A percentile compares a stretch with the other conserved stretches of the same genome.
Evolutionary conservation across 1,140 invertebrate species (phyloP).

Genomic region (Aporrectodea caliginosa): DNA sequence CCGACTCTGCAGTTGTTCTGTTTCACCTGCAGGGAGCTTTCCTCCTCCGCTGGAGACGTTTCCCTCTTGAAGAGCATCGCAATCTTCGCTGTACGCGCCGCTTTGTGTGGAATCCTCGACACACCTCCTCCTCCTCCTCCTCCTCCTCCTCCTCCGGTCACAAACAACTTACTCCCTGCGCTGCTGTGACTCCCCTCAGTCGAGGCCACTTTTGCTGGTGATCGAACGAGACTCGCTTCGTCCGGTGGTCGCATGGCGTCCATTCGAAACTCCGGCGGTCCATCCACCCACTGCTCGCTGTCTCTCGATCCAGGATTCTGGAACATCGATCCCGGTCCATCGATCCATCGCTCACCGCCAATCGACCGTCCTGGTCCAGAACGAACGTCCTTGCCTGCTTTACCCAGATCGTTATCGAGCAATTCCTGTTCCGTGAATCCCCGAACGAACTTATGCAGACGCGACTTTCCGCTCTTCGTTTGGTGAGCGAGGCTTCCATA

Average conservation of each 20-base stretch:
- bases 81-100: neutral
- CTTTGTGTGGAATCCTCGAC: neutral
- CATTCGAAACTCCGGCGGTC: constrained; percentile 13
- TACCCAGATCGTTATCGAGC: neutral
- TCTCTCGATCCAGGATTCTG: neutral
- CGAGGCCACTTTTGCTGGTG: too few species aligned
- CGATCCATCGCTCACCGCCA: constrained; percentile 80
- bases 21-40: too few species aligned
- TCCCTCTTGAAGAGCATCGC: neutral
- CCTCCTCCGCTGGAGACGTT: too few species aligned
- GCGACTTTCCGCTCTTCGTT: neutral
- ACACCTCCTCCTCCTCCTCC: too few species aligned
- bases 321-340: constrained; percentile 66
- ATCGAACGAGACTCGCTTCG: too few species aligned
- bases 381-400: neutral
- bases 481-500: neutral
- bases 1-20: too few species aligned
- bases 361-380: neutral
- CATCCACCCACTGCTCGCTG: constrained; percentile 33
- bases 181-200: too few species aligned
- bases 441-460: neutral
- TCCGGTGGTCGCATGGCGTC: neutral
- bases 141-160: too few species aligned
- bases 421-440: neutral
- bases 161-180: too few species aligned